Evolutionary conservation across 1,140 invertebrate genomes (phyloP).

Genomic region (Triops longicaudatus): DNA sequence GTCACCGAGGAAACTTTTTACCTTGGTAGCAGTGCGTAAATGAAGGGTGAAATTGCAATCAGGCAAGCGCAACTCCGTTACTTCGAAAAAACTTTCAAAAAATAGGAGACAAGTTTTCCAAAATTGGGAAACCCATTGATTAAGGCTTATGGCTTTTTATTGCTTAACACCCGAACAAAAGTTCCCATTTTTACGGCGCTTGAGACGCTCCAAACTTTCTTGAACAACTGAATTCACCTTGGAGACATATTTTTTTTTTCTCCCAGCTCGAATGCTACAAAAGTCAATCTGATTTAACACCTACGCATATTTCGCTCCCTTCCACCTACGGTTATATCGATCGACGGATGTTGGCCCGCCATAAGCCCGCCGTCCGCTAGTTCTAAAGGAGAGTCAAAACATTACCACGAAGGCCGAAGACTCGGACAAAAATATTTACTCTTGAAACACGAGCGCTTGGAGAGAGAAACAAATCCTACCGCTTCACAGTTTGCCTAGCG

Average conservation of each 20-base stretch:
- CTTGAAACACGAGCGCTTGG: neutral
- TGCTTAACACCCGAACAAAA: neutral
- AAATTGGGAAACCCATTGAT: neutral
- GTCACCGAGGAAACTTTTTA: neutral
- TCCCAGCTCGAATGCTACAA: no score
- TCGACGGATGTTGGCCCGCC: slow-evolving; percentile 10
- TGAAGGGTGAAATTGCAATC: neutral
- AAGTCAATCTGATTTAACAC: neutral
- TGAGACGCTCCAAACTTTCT: no score
- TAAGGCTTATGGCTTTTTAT: neutral
- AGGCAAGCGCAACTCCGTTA: neutral
- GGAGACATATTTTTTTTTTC: no score
- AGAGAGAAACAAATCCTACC: no score
- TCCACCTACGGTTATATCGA: slow-evolving; percentile 1
- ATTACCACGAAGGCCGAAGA: neutral
- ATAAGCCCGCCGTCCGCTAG: neutral
- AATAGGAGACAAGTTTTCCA: neutral
- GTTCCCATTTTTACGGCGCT: no score
- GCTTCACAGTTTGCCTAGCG: no score
- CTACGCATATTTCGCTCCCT: neutral
- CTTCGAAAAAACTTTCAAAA: no score
- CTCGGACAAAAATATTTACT: neutral
- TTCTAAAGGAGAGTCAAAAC: neutral
- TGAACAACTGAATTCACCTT: no score
- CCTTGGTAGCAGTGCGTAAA: neutral